phyloP scores from a whole-genome alignment of 2,113 vertebrate species.

The Castor canadensis region DNA sequence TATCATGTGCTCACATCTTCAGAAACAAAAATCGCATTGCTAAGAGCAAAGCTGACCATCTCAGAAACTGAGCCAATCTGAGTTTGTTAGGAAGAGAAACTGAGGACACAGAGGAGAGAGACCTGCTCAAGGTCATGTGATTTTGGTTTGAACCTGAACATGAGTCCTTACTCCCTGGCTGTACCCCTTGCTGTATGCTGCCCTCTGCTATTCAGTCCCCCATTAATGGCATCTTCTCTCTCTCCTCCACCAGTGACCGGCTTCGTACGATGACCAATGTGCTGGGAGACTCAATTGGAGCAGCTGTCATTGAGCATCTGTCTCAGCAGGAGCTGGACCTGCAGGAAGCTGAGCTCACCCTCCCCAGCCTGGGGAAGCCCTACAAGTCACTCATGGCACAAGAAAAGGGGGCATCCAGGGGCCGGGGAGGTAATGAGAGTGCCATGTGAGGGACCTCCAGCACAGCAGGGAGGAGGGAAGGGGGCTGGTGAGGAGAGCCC shows the following conservation, averaged over 20 bases:
- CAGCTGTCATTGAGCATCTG: slow-evolving; percentile 95
- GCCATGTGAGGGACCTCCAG: slow-evolving; percentile 83
- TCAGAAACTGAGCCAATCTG: neutral
- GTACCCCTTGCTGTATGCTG: too few species aligned
- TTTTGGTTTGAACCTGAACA: neutral
- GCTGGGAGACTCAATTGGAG: slow-evolving; percentile 95
- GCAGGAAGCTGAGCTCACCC: slow-evolving; percentile 89
- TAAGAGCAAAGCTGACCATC: neutral
- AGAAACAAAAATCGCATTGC: neutral
- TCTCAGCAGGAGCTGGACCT: slow-evolving; percentile 91
- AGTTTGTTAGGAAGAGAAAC: neutral
- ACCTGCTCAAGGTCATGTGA: neutral
- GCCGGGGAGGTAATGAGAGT: slow-evolving; percentile 88
- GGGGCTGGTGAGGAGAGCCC: neutral
- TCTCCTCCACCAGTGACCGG: slow-evolving; percentile 88
- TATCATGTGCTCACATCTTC: neutral
- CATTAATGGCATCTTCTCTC: neutral
- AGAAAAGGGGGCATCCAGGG: slow-evolving; percentile 85
- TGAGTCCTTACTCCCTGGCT: neutral
- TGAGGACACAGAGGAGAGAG: neutral
- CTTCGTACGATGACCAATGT: slow-evolving; percentile 96
- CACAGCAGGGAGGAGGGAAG: neutral
- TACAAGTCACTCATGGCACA: slow-evolving; percentile 89
- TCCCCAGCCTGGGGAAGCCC: slow-evolving; percentile 89
- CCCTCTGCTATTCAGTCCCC: too few species aligned